phyloP scores from a whole-genome alignment of 2,888 invertebrate genomes.

The Stenurella melanura region DNA sequence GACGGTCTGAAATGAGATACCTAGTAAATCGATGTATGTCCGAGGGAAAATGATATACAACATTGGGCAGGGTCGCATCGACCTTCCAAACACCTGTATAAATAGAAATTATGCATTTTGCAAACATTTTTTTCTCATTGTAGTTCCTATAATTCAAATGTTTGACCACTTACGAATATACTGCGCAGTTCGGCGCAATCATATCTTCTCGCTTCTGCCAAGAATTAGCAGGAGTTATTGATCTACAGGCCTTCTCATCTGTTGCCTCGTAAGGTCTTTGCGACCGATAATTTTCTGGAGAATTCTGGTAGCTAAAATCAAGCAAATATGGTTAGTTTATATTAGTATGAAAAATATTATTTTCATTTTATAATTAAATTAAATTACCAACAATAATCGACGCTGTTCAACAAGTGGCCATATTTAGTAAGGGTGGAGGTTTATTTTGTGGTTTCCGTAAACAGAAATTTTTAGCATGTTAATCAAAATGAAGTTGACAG shows the following conservation, averaged over 20 bases:
- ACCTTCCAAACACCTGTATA: no score
- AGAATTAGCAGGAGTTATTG: neutral
- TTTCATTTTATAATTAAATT: neutral
- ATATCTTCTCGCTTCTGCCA: no score
- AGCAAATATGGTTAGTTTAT: neutral
- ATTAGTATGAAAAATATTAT: neutral
- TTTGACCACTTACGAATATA: neutral
- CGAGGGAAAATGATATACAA: no score
- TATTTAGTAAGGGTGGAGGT: neutral
- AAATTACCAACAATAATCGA: neutral
- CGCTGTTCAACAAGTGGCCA: neutral
- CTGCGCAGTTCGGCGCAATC: neutral
- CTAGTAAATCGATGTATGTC: no score
- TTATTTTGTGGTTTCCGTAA: neutral
- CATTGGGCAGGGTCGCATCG: no score
- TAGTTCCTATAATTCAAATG: neutral
- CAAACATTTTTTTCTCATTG: no score
- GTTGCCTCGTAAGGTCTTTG: neutral
- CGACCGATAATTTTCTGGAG: neutral
- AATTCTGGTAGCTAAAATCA: neutral
- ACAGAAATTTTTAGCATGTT: neutral
- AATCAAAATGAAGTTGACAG: neutral
- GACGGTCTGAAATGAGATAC: neutral
- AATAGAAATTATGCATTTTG: no score
- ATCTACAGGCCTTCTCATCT: neutral